These are phyloP conservation scores for Melanotaenia parkinsoni DNA, from an alignment of 2,797 vertebrate genomes.

Conservation along the genomic window DNA sequence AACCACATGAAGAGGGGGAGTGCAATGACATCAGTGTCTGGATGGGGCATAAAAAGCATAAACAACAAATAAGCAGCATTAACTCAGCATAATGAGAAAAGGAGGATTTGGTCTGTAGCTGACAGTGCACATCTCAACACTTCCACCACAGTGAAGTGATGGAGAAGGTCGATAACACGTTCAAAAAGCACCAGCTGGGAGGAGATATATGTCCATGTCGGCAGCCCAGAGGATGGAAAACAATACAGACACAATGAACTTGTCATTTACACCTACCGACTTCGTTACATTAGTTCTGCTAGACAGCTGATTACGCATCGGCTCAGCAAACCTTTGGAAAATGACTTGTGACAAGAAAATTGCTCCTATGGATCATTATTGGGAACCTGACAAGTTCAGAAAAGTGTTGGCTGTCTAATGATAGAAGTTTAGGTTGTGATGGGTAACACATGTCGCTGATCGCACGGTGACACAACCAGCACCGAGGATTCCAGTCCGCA, in stretches of 20 bases:
- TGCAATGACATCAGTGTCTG: slow-evolving; percentile 75
- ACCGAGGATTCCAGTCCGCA: slow-evolving; percentile 32
- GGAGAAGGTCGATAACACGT: slow-evolving; percentile 43
- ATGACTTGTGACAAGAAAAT: slow-evolving; percentile 72
- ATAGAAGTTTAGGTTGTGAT: slow-evolving; percentile 71
- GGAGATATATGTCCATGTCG: slow-evolving; percentile 30
- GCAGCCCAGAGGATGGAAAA: slow-evolving; percentile 36
- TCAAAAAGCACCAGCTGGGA: slow-evolving; percentile 26
- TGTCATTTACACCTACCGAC: slow-evolving; percentile 46
- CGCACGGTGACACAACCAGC: slow-evolving; percentile 49
- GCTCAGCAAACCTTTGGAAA: slow-evolving; percentile 65
- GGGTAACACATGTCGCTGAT: slow-evolving; percentile 76
- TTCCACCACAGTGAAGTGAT: slow-evolving; percentile 46
- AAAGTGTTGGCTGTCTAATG: slow-evolving; percentile 73
- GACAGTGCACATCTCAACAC: slow-evolving; percentile 62
- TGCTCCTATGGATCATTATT: slow-evolving; percentile 71
- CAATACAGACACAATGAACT: slow-evolving; percentile 41
- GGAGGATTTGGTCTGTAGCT: slow-evolving; percentile 46
- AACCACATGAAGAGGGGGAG: slow-evolving; percentile 62
- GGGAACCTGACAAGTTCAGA: slow-evolving; percentile 65
- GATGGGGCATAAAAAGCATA: slow-evolving; percentile 60
- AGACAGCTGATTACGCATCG: slow-evolving; percentile 62
- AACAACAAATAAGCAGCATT: slow-evolving; percentile 74
- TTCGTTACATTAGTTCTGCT: slow-evolving; percentile 21
- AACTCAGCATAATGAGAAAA: slow-evolving; percentile 71